A percentile compares a stretch with the other conserved stretches of the same genome.
phyloP scores from a whole-genome alignment of 2,888 invertebrate species.

The Protodeltote pygarga region DNA sequence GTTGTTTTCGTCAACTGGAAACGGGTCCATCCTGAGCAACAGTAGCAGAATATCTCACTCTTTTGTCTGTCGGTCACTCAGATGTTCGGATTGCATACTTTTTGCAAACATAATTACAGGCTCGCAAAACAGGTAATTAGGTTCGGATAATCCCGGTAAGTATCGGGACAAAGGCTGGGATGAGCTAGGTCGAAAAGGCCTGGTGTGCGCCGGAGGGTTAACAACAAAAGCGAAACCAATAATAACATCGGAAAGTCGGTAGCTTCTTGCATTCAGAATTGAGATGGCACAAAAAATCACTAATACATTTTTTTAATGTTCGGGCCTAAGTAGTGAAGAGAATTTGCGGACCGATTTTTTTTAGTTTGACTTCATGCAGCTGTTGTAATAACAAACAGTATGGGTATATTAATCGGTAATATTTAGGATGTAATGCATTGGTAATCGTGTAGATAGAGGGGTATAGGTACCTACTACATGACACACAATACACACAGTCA shows the following conservation, averaged over 20 bases:
- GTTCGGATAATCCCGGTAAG: constrained; percentile 78
- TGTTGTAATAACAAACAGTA: constrained; percentile 57
- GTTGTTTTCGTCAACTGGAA: constrained; percentile 54
- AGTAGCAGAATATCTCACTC: constrained; percentile 55
- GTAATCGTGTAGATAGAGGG: constrained; percentile 9
- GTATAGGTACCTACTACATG: neutral
- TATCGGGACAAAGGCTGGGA: constrained; percentile 71
- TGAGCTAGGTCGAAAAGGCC: constrained; percentile 67
- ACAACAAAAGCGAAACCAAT: constrained; percentile 73
- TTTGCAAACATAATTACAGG: constrained; percentile 71
- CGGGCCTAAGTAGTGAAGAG: constrained; percentile 49
- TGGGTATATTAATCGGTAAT: constrained; percentile 48
- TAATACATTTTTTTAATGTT: constrained; percentile 58
- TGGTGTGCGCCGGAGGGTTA: constrained; percentile 71
- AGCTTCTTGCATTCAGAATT: constrained; percentile 83
- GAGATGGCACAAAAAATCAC: constrained; percentile 66
- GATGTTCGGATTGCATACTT: constrained; percentile 64
- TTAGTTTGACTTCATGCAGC: constrained; percentile 58
- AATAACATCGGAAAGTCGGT: constrained; percentile 84
- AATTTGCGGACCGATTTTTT: constrained; percentile 52
- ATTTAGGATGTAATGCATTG: constrained; percentile 30
- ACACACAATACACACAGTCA: no score
- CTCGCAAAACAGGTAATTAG: constrained; percentile 84
- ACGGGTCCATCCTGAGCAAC: constrained; percentile 32
- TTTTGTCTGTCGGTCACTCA: constrained; percentile 70